Conservation (phyloP, 2,888 invertebrate species). For the Drosophila limbata region DNA sequence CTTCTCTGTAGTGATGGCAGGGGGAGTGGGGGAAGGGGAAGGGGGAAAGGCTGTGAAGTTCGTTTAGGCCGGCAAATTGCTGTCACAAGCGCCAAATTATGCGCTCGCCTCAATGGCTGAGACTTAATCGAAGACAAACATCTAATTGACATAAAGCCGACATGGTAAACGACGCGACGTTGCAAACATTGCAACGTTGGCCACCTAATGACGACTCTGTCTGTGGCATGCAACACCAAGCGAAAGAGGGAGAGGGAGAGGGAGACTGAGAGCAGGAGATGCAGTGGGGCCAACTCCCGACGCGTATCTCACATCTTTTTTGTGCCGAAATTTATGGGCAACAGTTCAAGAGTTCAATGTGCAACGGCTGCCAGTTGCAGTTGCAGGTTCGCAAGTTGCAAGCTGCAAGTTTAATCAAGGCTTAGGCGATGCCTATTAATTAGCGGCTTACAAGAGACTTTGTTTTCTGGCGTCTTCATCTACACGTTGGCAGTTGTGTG, state of each 20-base stretch:
- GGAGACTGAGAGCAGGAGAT: constrained; percentile 8
- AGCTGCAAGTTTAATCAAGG: constrained; percentile 66
- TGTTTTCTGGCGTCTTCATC: constrained; percentile 46
- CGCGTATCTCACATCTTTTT: constrained; percentile 71
- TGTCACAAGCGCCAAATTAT: constrained; percentile 76
- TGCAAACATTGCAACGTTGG: constrained; percentile 15
- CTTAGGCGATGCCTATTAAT: constrained; percentile 66
- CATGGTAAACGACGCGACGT: constrained; percentile 65
- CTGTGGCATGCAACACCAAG: constrained; percentile 12
- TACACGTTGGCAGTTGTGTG: not conserved
- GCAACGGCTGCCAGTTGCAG: constrained; percentile 37
- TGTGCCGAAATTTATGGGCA: constrained; percentile 72
- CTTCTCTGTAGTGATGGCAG: too few relatives aligned
- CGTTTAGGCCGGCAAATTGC: constrained; percentile 63
- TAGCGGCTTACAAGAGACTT: constrained; percentile 66
- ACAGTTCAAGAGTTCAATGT: constrained; percentile 74
- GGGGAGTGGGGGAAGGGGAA: not conserved
- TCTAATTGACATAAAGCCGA: constrained; percentile 79
- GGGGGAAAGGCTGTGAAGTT: constrained; percentile 4
- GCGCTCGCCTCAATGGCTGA: constrained; percentile 51
- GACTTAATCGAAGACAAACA: constrained; percentile 76
- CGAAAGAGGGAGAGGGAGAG: constrained; percentile 2
- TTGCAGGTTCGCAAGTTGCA: constrained; percentile 24
- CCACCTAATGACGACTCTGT: constrained; percentile 58
- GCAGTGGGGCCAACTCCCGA: constrained; percentile 29